Conservation (phyloP, 2,888 invertebrate species). For the Synergus itoensis region DNA sequence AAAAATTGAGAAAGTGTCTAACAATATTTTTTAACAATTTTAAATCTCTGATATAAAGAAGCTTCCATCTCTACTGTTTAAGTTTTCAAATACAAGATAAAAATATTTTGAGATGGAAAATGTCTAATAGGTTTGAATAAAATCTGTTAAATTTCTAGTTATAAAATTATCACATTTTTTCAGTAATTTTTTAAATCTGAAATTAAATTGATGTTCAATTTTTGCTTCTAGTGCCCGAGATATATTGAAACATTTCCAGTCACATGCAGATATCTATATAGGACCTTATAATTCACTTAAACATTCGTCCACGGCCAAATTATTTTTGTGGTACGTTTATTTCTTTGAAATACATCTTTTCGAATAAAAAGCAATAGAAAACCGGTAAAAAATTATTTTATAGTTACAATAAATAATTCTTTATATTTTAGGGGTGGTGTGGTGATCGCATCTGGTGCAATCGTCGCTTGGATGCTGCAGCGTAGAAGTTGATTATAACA, state of each 20-base stretch:
- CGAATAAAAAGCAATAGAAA: background rate
- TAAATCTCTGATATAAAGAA: no score
- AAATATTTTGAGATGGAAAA: no score
- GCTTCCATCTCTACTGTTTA: no score
- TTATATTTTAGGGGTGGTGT: slow-evolving; percentile 7
- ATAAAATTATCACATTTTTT: no score
- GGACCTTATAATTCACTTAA: slow-evolving; percentile 7
- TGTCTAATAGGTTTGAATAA: no score
- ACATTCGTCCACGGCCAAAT: background rate
- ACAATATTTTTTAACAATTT: no score
- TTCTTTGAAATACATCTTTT: background rate
- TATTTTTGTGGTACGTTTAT: slow-evolving; percentile 10
- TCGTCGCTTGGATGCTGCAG: background rate
- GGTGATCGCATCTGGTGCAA: slow-evolving; percentile 14
- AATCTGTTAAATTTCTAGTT: no score
- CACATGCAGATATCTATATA: slow-evolving; percentile 23
- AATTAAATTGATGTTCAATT: background rate
- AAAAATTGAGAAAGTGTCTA: no score
- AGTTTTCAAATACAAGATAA: no score
- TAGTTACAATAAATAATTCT: background rate
- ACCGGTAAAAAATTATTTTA: background rate
- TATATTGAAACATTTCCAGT: slow-evolving; percentile 22
- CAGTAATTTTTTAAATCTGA: no score
- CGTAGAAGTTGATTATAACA: slow-evolving; percentile 1
- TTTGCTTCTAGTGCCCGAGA: slow-evolving; percentile 19